A percentile compares a stretch with the other conserved stretches of the same genome.
These are phyloP conservation scores for Eueremaeus valkanovi DNA, from an alignment of 2,888 invertebrate species.

Conservation along the genomic window DNA sequence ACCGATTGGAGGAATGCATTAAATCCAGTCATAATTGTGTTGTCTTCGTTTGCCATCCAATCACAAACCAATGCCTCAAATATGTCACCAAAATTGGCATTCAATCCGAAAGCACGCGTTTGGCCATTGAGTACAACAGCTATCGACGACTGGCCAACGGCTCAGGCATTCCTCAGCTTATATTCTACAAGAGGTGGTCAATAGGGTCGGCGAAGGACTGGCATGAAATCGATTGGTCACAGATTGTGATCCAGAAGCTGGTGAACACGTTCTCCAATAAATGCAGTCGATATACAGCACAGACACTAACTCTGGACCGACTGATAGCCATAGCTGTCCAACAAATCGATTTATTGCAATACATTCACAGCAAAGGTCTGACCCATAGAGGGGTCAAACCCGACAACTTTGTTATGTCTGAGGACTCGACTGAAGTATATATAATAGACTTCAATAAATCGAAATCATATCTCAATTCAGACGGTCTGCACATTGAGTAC, in stretches of 20 bases:
- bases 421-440: not conserved
- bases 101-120: not conserved
- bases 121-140: not conserved
- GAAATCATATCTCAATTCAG: not conserved
- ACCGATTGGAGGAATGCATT: not conserved
- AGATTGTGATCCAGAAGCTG: conserved; percentile 24
- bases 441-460: conserved; percentile 27
- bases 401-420: conserved; percentile 20
- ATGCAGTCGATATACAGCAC: not conserved
- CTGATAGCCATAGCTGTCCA: conserved; percentile 2
- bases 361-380: not conserved
- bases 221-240: not conserved
- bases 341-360: not conserved
- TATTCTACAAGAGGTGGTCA: not conserved
- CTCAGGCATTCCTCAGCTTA: not conserved
- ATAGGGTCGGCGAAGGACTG: not conserved
- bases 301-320: not conserved
- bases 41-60: conserved; percentile 20
- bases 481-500: not conserved
- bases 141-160: not conserved
- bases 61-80: not conserved
- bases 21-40: not conserved
- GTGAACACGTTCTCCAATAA: not conserved
- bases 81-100: not conserved
- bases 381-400: conserved; percentile 13